Evolutionary conservation across 2,113 vertebrate genomes (phyloP).

Genomic region (Crotalus helleri): DNA sequence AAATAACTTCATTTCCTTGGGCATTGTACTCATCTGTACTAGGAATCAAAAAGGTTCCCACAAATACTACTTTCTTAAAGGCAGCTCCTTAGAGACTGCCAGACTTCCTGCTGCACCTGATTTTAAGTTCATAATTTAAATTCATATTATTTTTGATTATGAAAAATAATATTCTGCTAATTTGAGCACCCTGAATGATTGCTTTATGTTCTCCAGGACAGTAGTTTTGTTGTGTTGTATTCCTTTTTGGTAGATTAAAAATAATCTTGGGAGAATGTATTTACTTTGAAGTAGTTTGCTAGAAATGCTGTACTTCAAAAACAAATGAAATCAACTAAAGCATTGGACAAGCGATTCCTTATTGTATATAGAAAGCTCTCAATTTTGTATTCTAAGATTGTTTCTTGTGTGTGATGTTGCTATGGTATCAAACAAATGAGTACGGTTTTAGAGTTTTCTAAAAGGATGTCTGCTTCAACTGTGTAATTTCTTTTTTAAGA

Average conservation of each 20-base stretch:
- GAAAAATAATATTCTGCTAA: neutral
- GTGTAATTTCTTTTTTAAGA: slow-evolving; percentile 18
- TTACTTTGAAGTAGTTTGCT: slow-evolving; percentile 17
- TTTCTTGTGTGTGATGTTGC: slow-evolving; percentile 51
- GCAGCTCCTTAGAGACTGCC: neutral
- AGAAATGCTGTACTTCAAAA: slow-evolving; percentile 32
- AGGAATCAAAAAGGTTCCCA: neutral
- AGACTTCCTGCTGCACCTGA: neutral
- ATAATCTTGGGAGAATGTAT: neutral
- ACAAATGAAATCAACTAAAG: slow-evolving; percentile 20
- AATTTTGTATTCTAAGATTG: slow-evolving; percentile 44
- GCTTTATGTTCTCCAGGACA: neutral
- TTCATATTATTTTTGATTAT: neutral
- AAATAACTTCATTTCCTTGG: neutral
- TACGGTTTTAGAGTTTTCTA: slow-evolving; percentile 45
- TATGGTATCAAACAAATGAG: slow-evolving; percentile 52
- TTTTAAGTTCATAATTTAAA: neutral
- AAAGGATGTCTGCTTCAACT: slow-evolving; percentile 36
- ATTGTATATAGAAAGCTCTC: slow-evolving; percentile 47
- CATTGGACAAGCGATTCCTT: slow-evolving; percentile 41
- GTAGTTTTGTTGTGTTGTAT: neutral
- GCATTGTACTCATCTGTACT: neutral
- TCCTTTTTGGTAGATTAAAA: neutral
- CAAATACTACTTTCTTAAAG: neutral
- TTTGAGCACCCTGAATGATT: neutral